A percentile compares a stretch with the other conserved stretches of the same genome.
These are phyloP conservation scores for Enteromius trimaculatus DNA, from an alignment of 2,797 vertebrate genomes.

Conservation along the genomic window DNA sequence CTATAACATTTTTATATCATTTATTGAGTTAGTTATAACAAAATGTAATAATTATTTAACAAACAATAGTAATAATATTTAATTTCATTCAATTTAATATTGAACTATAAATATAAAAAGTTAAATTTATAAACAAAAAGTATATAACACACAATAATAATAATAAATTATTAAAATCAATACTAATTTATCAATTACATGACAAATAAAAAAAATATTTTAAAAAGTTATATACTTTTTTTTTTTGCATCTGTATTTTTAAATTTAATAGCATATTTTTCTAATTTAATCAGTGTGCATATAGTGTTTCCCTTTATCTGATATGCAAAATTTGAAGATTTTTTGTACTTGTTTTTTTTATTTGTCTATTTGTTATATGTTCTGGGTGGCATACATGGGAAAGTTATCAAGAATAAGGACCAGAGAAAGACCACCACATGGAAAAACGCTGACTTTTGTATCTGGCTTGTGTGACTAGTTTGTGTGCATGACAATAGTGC, in stretches of 20 bases:
- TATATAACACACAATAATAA: not conserved
- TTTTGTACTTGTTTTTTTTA: no score
- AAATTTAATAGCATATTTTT: not conserved
- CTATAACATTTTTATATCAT: no score
- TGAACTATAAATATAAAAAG: no score
- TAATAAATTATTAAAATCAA: no score
- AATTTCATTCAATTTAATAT: no score
- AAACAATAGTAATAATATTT: no score
- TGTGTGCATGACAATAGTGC: not conserved
- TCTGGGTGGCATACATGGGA: not conserved
- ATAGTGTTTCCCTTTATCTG: not conserved
- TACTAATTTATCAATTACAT: not conserved
- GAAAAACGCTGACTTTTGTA: not conserved
- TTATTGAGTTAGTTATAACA: no score
- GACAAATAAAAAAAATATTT: not conserved
- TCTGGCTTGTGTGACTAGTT: not conserved
- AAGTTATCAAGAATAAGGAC: not conserved
- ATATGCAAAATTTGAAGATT: not conserved
- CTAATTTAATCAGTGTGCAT: not conserved
- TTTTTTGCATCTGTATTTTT: not conserved
- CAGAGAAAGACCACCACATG: not conserved
- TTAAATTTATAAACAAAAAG: not conserved
- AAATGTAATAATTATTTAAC: no score
- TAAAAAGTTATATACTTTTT: no score
- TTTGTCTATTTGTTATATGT: no score